Evolutionary conservation across 2,888 invertebrate genomes (phyloP), one percentile per base, ranked within the genome.

Genomic region (Drosophila paramelanica): DNA sequence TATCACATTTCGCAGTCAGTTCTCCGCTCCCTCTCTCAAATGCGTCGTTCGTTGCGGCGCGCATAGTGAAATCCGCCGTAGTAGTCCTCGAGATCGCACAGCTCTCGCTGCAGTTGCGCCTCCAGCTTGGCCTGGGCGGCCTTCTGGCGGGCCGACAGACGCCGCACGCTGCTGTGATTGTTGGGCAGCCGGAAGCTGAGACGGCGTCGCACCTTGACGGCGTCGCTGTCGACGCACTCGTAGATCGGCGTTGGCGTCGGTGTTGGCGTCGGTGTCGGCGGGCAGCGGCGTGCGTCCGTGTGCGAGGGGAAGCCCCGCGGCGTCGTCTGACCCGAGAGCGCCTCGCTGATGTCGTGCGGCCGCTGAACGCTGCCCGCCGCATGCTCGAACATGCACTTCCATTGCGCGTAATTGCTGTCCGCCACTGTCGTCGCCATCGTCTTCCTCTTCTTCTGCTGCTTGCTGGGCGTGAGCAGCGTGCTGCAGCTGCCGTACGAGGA

Each of bases 241-340:
- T 73, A 78, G 13, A 77, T 57, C 1, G 72, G 71, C 5, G 41
- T 10, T 1, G 10, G 8, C 11, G 14, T 10, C 1, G 10, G 8
- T 11, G 41, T 10, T 1, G 10, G 8, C 11, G 14, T 10, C 1
- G 10, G 8, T 11, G 14, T 17, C 39, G 20, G n/a, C 6, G 50
- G 55, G 5, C 71, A 83, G 6, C 72, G 61, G 5, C 71, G 62
- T 10, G 72, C 51, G 45, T 88, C 88, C 14, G 90, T 91, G 56
- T 88, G 87, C 0, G 78, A 70, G 50, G 91, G 90, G 42, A 91
- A 90, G 5, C 91, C 86, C 5, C 57, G 45, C 2, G 90, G 91
- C 4, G 88, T 88, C 11, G 80, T 79, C 57, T 90, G 90, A 0
- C 90, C 90, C 5, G 91, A 68, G 11, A 89, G 41, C 0, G 85